Evolutionary conservation across 2,113 vertebrate species (phyloP).

Genomic region (Oryzias curvinotus): DNA sequence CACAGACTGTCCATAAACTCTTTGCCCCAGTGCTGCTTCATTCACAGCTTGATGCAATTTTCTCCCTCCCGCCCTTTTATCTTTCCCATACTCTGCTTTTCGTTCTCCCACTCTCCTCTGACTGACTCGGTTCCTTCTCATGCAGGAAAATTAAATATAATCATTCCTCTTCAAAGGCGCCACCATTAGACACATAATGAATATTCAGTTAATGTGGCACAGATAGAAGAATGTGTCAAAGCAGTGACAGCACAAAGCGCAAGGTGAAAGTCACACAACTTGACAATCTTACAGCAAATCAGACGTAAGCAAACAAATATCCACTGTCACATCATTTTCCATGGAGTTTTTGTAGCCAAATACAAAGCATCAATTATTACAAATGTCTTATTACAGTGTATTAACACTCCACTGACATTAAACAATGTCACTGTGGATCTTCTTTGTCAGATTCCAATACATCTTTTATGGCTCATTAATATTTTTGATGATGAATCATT

Average conservation of each 20-base stretch:
- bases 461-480: constrained; percentile 72
- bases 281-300: constrained; percentile 11
- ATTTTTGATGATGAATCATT: constrained; percentile 65
- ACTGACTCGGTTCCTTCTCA: constrained; percentile 52
- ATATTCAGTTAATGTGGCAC: constrained; percentile 71
- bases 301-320: constrained; percentile 16
- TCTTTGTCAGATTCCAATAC: constrained; percentile 60
- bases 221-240: constrained; percentile 28
- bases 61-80: constrained; percentile 53
- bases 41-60: constrained; percentile 58
- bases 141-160: constrained; percentile 69
- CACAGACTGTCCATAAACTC: constrained; percentile 47
- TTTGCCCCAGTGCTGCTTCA: constrained; percentile 33
- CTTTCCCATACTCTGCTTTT: constrained; percentile 34
- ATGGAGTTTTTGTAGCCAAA: constrained; percentile 39
- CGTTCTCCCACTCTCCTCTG: constrained; percentile 27
- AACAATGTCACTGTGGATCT: constrained; percentile 59
- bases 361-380: constrained; percentile 54
- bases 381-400: constrained; percentile 52
- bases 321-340: constrained; percentile 8
- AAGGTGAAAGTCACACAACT: constrained; percentile 40
- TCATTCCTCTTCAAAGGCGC: constrained; percentile 71
- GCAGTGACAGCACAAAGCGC: constrained; percentile 45
- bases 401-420: constrained; percentile 57
- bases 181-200: constrained; percentile 72